Percentiles rank a stretch among this genome's conserved stretches.
Evolutionary conservation across 2,113 vertebrate genomes (phyloP).

Genomic region (Myrmophylax atrothorax): DNA sequence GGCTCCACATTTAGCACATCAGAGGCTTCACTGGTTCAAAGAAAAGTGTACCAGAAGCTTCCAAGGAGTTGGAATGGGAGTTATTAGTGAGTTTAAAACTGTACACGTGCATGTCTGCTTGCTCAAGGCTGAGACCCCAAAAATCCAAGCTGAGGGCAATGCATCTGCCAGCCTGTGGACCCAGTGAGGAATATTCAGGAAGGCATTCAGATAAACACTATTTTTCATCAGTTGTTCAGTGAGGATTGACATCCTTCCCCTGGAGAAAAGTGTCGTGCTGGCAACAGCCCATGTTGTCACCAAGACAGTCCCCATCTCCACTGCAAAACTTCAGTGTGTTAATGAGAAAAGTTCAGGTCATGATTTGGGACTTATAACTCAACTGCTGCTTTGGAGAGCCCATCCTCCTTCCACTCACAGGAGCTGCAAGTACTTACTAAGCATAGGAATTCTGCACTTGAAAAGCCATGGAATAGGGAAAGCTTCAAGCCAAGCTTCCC

Average conservation of each 20-base stretch:
- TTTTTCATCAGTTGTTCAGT: not conserved
- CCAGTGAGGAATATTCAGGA: not conserved
- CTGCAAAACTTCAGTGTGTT: not conserved
- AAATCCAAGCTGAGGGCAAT: not conserved
- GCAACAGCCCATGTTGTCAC: not conserved
- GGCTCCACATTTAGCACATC: not conserved
- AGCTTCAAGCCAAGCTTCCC: not conserved
- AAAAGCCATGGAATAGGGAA: not conserved
- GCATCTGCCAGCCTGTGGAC: not conserved
- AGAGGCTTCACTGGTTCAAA: not conserved
- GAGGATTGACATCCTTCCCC: not conserved
- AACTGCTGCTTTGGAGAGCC: not conserved
- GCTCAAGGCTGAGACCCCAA: not conserved
- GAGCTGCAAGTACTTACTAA: not conserved
- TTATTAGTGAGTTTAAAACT: not conserved
- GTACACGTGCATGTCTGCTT: accelerated
- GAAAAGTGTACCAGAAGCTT: not conserved
- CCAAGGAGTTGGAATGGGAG: not conserved
- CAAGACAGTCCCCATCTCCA: not conserved
- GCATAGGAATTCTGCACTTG: not conserved
- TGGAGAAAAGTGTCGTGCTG: not conserved
- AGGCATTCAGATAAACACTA: not conserved
- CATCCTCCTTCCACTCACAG: not conserved
- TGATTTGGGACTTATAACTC: not conserved
- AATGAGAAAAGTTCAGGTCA: not conserved